phyloP scores from a whole-genome alignment of 2,113 vertebrate species.

The Lasiurus cinereus region DNA sequence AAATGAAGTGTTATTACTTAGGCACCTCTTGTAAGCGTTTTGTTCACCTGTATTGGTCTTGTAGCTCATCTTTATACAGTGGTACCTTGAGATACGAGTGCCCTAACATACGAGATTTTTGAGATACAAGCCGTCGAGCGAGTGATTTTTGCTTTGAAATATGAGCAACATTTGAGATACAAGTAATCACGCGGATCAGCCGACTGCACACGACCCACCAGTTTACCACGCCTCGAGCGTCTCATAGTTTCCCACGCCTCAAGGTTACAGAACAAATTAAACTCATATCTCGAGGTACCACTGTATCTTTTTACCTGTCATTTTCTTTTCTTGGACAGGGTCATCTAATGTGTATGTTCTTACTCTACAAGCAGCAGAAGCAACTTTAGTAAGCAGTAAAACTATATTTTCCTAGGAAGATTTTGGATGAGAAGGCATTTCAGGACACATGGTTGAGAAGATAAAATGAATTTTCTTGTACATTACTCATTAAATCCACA shows the following conservation, averaged over 20 bases:
- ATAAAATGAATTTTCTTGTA: constrained; percentile 51
- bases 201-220: too few species aligned
- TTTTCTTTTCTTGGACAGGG: constrained; percentile 7
- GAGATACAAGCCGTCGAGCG: too few species aligned
- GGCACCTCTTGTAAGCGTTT: constrained; percentile 14
- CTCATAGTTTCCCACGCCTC: too few species aligned
- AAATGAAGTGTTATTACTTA: constrained; percentile 61
- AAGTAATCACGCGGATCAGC: too few species aligned
- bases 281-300: too few species aligned
- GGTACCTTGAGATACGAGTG: too few species aligned
- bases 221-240: too few species aligned
- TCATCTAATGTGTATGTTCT: constrained; percentile 22
- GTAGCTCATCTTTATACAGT: constrained; percentile 40
- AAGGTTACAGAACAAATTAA: too few species aligned
- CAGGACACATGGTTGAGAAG: constrained; percentile 23
- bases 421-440: not conserved
- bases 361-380: not conserved
- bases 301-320: constrained; percentile 59
- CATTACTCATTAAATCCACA: constrained; percentile 53
- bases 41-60: constrained; percentile 17
- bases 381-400: constrained; percentile 47
- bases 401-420: constrained; percentile 11
- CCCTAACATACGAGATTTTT: too few species aligned
- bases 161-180: too few species aligned
- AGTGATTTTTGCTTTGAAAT: too few species aligned